Conservation (phyloP, 2,113 vertebrate genomes). For the Sturnus vulgaris region DNA sequence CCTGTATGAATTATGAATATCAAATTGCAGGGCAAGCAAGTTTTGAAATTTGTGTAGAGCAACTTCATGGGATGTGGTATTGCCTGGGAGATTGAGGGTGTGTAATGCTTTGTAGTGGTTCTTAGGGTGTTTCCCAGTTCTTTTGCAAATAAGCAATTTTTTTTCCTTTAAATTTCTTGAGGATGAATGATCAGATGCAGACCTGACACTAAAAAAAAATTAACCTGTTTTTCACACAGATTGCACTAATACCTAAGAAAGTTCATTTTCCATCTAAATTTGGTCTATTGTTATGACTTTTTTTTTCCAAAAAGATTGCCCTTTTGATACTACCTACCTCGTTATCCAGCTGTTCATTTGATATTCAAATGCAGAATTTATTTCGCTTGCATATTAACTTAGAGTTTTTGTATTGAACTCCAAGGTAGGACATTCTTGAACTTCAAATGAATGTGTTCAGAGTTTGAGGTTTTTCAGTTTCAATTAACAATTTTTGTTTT, state of each 20-base stretch:
- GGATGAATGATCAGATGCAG: neutral
- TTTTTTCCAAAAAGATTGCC: neutral
- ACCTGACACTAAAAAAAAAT: neutral
- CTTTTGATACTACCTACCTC: neutral
- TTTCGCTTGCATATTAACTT: neutral
- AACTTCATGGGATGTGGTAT: neutral
- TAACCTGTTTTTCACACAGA: neutral
- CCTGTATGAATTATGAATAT: neutral
- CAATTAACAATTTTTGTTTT: neutral
- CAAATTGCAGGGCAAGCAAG: neutral
- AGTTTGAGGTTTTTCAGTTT: neutral
- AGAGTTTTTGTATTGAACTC: neutral
- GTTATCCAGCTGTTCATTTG: neutral
- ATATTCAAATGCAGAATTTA: neutral
- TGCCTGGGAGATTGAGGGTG: neutral
- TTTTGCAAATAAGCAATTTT: neutral
- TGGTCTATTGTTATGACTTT: neutral
- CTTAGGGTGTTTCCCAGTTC: neutral
- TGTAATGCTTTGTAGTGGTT: neutral
- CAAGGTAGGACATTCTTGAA: neutral
- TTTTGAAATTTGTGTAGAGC: neutral
- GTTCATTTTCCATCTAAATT: neutral
- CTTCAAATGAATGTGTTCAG: neutral
- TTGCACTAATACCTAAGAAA: neutral
- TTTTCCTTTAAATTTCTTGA: neutral